These are phyloP conservation scores for Girardia tigrina DNA, from an alignment of 2,888 invertebrate genomes.

Conservation along the genomic window DNA sequence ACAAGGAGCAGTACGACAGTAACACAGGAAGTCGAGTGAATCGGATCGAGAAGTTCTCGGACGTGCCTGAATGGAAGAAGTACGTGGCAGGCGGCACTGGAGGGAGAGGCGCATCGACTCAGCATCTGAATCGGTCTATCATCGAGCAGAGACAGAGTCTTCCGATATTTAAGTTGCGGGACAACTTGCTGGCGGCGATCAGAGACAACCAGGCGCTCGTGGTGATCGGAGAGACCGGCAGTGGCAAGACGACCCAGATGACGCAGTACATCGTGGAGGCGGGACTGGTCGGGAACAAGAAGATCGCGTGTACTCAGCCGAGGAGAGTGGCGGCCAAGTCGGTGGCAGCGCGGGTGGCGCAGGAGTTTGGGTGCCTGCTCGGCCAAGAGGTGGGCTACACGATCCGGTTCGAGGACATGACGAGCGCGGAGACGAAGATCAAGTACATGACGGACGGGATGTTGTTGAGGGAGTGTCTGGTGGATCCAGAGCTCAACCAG, in stretches of 20 bases:
- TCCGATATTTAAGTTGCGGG: conserved; percentile 85
- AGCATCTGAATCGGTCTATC: conserved; percentile 80
- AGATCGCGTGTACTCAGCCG: conserved; percentile 58
- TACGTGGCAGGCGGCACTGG: conserved; percentile 44
- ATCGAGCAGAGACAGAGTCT: conserved; percentile 84
- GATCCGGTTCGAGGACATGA: conserved; percentile 97
- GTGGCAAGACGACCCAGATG: conserved; percentile 96
- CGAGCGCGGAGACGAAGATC: conserved; percentile 85
- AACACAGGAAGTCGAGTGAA: neutral
- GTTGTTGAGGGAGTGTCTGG: conserved; percentile 85
- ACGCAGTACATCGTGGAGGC: conserved; percentile 92
- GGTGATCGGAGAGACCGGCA: conserved; percentile 87
- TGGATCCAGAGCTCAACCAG: conserved; percentile 73
- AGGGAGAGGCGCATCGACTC: conserved; percentile 73
- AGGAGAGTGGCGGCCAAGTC: conserved; percentile 79
- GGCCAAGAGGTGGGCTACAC: conserved; percentile 92
- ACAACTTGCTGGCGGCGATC: conserved; percentile 83
- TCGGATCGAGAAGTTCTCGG: conserved; percentile 48
- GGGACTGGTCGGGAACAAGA: conserved; percentile 74
- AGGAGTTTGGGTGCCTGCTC: conserved; percentile 88
- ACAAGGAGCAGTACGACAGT: neutral
- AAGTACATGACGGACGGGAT: conserved; percentile 99
- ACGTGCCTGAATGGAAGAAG: conserved; percentile 65
- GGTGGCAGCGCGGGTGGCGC: conserved; percentile 92
- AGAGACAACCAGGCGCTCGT: conserved; percentile 83